Conservation (phyloP, 2,888 invertebrate species). For the Cynaeus angustus region DNA sequence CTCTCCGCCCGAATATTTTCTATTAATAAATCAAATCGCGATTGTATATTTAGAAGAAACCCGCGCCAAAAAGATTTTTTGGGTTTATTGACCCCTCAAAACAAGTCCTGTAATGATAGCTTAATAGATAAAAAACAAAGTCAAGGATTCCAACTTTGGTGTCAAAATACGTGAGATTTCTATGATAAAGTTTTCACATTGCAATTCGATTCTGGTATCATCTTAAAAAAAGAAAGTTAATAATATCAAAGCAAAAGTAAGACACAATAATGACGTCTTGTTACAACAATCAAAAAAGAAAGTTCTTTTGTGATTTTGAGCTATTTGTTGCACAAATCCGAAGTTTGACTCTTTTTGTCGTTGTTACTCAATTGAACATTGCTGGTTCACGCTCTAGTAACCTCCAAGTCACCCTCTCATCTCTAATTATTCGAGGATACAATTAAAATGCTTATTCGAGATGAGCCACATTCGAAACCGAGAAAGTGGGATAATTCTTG, state of each 20-base stretch:
- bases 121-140: no score
- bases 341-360: neutral
- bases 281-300: constrained; percentile 15
- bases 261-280: constrained; percentile 13
- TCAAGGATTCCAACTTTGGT: neutral
- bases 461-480: constrained; percentile 9
- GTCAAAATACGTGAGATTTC: no score
- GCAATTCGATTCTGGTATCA: neutral
- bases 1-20: no score
- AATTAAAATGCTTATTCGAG: neutral
- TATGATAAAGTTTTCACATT: neutral
- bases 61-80: no score
- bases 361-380: neutral
- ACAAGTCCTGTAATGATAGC: no score
- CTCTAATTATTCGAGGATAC: neutral
- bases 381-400: constrained; percentile 16
- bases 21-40: no score
- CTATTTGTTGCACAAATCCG: neutral
- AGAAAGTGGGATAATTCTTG: constrained; percentile 23
- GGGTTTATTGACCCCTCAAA: no score
- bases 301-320: constrained; percentile 1
- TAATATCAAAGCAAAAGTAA: constrained; percentile 15
- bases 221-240: constrained; percentile 16
- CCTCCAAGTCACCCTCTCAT: neutral
- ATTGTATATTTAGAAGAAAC: no score